Conservation (phyloP, 2,113 vertebrate genomes). For the Microtus oregoni region DNA sequence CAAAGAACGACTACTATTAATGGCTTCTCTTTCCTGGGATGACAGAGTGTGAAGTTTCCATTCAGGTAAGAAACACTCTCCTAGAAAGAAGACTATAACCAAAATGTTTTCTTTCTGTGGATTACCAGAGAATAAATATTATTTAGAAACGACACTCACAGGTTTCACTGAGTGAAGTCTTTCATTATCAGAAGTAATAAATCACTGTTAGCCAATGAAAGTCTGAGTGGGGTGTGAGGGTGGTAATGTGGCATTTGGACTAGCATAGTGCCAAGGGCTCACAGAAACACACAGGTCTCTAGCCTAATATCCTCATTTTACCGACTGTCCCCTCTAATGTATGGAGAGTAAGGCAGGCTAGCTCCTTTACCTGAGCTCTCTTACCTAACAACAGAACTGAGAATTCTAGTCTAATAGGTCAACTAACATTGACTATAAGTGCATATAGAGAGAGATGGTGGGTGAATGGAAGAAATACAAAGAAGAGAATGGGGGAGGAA, state of each 20-base stretch:
- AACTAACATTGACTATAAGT: not conserved
- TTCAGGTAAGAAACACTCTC: slow-evolving; percentile 35
- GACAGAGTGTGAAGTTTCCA: not conserved
- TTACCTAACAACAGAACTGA: not conserved
- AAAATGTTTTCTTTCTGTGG: not conserved
- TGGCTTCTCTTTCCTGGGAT: slow-evolving; percentile 10
- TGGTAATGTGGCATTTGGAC: not conserved
- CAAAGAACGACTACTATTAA: slow-evolving; percentile 21
- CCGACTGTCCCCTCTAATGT: not conserved
- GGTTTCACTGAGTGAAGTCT: slow-evolving; percentile 11
- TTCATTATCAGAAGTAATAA: slow-evolving; percentile 24
- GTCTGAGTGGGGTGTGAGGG: not conserved
- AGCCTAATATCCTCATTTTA: slow-evolving; percentile 16
- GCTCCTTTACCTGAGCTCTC: not conserved
- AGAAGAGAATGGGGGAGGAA: not conserved
- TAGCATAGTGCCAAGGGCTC: not conserved
- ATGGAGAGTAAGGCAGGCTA: not conserved
- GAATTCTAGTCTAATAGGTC: not conserved
- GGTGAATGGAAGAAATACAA: not conserved
- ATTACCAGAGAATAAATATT: slow-evolving; percentile 3
- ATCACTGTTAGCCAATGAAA: not conserved
- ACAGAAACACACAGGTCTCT: not conserved
- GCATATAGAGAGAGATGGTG: not conserved
- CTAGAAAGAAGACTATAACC: slow-evolving; percentile 15
- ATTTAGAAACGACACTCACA: not conserved